Base-by-base conservation (phyloP, 2,888 invertebrate species). In the Sphaerophoria rueppellii region DNA sequence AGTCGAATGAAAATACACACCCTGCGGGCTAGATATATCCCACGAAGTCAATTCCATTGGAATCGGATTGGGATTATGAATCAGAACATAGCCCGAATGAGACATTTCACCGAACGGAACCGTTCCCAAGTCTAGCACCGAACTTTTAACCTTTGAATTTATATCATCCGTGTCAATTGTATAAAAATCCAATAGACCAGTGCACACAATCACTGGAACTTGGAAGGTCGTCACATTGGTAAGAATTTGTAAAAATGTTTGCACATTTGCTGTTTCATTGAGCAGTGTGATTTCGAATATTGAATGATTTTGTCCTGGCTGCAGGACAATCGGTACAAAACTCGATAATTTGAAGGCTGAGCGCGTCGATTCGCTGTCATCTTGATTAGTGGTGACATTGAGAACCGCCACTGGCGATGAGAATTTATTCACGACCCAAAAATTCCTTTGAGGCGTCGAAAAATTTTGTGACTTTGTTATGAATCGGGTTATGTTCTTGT, bases 371-470 rank as follows among this genome's bases (percentile, higher is more conserved):
- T 88, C 87, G 40, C 89, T 88, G 2, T 87, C 85, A 6, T 94
- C 93, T 87, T 96, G 7, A 9, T 9, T 40, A 9, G 40, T 91
- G 7, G 94, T 94, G 55, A 95, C 93, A 90, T 96, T 96, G 83
- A 95, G 94, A 86, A 97, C 93, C 81, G 95, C 95, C 77, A 97
- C 90, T 7, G 96, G 94, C 87, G 94, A 93, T 88, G 94, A 93
- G 90, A 96, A 96, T 88, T 94, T 94, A 91, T 97, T 97, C 71
- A 94, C 94, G 80, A 96, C 93, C 69, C 93, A 92, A 87, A 93
- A 92, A 80, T 95, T 92, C 85, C 93, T 92, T 7, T 70, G 78
- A 24, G 90, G 89, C 61, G 88, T 71, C 24, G 89, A 90, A 40
- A 90, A 90, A 71, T 89, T 89, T 4, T 87, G 85, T 0, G 83